A percentile compares a stretch with the other conserved stretches of the same genome.
phyloP scores from a whole-genome alignment of 2,113 vertebrate species.

The Plotosus lineatus region DNA sequence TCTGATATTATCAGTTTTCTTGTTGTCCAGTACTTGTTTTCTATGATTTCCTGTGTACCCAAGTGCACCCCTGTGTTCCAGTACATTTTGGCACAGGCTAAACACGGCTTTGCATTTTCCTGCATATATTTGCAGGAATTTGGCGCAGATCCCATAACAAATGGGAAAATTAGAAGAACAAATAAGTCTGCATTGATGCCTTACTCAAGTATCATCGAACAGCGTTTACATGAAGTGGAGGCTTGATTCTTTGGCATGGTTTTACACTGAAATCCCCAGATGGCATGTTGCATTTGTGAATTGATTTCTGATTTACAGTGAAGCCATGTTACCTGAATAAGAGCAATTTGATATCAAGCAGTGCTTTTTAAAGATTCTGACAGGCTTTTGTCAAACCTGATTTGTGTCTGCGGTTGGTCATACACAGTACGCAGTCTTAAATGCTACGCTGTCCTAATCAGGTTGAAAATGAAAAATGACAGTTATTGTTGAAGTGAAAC shows the following conservation, averaged over 20 bases:
- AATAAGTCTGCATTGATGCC: slow-evolving; percentile 3
- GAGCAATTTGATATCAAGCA: slow-evolving; percentile 18
- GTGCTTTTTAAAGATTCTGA: slow-evolving; percentile 20
- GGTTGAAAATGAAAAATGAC: slow-evolving; percentile 32
- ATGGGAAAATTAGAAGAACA: not conserved
- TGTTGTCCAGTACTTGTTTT: not conserved
- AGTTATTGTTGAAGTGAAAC: slow-evolving; percentile 20
- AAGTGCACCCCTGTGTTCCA: not conserved
- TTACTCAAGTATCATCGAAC: slow-evolving; percentile 31
- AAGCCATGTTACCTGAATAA: slow-evolving; percentile 21
- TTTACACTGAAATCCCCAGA: slow-evolving; percentile 27
- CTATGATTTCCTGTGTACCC: not conserved
- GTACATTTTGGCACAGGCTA: not conserved
- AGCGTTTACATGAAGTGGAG: slow-evolving; percentile 19
- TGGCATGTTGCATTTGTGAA: slow-evolving; percentile 21
- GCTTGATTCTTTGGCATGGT: slow-evolving; percentile 14
- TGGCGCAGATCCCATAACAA: slow-evolving; percentile 9
- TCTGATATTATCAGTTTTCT: slow-evolving; percentile 17
- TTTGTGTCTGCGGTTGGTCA: not conserved
- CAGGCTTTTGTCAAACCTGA: slow-evolving; percentile 1
- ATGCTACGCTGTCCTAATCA: slow-evolving; percentile 34
- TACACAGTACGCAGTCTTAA: slow-evolving; percentile 26
- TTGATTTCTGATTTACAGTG: slow-evolving; percentile 29
- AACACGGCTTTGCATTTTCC: not conserved
- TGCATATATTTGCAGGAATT: not conserved